These are phyloP conservation scores for Strix uralensis DNA, from an alignment of 2,113 vertebrate species.

Conservation along the genomic window DNA sequence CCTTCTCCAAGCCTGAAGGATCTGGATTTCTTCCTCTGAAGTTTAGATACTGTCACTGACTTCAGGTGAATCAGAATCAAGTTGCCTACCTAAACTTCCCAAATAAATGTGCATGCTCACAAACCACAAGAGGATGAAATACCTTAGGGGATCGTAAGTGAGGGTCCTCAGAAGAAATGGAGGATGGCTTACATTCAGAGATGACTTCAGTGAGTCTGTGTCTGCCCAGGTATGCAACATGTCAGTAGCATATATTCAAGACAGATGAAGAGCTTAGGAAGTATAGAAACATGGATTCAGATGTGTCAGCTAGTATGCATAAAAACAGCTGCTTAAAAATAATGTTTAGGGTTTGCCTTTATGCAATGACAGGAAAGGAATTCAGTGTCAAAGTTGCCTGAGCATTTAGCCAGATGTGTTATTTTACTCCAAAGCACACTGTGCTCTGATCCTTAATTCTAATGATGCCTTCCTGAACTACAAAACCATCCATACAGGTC, in stretches of 20 bases:
- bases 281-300: constrained; percentile 29
- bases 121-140: not conserved
- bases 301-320: constrained; percentile 26
- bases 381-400: not conserved
- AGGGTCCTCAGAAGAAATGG: not conserved
- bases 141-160: not conserved
- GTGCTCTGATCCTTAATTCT: constrained; percentile 21
- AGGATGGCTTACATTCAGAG: not conserved
- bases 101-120: not conserved
- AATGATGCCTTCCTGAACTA: not conserved
- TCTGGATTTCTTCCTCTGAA: not conserved
- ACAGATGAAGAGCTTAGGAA: constrained; percentile 53
- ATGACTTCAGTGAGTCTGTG: not conserved
- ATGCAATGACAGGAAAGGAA: constrained; percentile 20
- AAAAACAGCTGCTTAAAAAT: constrained; percentile 55
- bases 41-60: not conserved
- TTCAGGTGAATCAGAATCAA: not conserved
- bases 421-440: not conserved
- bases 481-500: not conserved
- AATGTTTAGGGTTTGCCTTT: constrained; percentile 47
- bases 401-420: constrained; percentile 9
- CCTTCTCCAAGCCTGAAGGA: not conserved
- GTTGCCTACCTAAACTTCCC: not conserved
- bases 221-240: not conserved
- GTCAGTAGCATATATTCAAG: constrained; percentile 34